Evolutionary conservation across 2,797 vertebrate species (phyloP).

Genomic region (Ptychadena robeensis): DNA sequence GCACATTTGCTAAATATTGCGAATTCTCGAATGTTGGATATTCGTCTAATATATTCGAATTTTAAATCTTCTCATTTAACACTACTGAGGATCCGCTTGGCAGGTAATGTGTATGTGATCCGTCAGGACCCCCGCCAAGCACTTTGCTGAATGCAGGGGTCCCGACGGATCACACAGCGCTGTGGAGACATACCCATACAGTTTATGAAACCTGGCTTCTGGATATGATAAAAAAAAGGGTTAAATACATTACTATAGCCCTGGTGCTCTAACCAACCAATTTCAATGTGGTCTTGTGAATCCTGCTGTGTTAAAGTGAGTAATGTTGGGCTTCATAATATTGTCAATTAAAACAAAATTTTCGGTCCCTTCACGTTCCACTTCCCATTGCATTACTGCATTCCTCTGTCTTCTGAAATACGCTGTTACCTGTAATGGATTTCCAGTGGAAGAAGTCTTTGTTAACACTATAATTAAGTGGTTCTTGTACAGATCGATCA

Average conservation of each 20-base stretch:
- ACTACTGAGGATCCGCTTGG: no score
- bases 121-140: no score
- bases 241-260: background rate
- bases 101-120: no score
- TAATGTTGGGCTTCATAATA: background rate
- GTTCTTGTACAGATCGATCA: constrained; percentile 37
- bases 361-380: background rate
- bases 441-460: constrained; percentile 30
- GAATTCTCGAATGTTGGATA: no score
- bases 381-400: background rate
- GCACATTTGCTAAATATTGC: no score
- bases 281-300: background rate
- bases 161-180: no score
- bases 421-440: constrained; percentile 34
- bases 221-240: background rate
- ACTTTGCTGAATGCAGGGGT: no score
- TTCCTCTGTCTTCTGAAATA: background rate
- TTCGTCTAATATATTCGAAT: no score
- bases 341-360: background rate
- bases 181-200: no score
- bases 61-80: no score
- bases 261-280: background rate
- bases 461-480: constrained; percentile 33
- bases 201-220: background rate
- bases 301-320: background rate